A percentile compares a stretch with the other conserved stretches of the same genome.
phyloP scores from a whole-genome alignment of 2,888 invertebrate species.

The Stenolophus ochropezus region DNA sequence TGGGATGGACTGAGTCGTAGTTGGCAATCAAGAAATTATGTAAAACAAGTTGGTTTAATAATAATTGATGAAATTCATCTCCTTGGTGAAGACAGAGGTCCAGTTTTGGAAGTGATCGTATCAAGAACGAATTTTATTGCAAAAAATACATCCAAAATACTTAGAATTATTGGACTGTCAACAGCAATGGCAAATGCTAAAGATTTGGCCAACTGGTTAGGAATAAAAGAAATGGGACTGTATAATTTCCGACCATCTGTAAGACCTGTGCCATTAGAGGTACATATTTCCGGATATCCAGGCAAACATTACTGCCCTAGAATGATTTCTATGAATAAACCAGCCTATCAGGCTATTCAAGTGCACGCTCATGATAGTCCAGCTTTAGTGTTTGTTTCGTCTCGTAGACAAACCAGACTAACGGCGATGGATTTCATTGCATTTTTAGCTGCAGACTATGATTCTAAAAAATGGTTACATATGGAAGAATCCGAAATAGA shows the following conservation, averaged over 20 bases:
- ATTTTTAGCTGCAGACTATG: conserved; percentile 90
- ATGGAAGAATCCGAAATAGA: conserved; percentile 92
- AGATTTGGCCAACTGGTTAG: conserved; percentile 97
- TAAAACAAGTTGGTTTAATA: conserved; percentile 91
- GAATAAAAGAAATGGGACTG: conserved; percentile 90
- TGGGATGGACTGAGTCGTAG: conserved; percentile 99
- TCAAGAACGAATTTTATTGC: conserved; percentile 98
- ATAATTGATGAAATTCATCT: conserved; percentile 99
- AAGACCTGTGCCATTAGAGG: conserved; percentile 96
- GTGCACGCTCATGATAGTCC: conserved; percentile 95
- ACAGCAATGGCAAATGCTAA: conserved; percentile 98
- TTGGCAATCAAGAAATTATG: conserved; percentile 98
- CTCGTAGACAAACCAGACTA: conserved; percentile 95
- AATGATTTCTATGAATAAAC: conserved; percentile 99
- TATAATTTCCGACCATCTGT: conserved; percentile 99
- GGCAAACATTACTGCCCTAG: conserved; percentile 99
- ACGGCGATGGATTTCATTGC: conserved; percentile 97
- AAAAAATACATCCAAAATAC: conserved; percentile 86
- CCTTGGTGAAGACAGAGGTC: conserved; percentile 92
- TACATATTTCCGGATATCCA: conserved; percentile 90
- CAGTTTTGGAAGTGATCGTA: conserved; percentile 97
- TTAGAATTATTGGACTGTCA: conserved; percentile 95
- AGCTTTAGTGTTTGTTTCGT: conserved; percentile 95
- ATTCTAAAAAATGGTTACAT: conserved; percentile 96
- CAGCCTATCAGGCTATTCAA: conserved; percentile 95